Evolutionary conservation across 92 coral and sea anemone genomes (phyloP), one percentile per base, ranked within the genome.

Genomic region (Blastomussa wellsi): DNA sequence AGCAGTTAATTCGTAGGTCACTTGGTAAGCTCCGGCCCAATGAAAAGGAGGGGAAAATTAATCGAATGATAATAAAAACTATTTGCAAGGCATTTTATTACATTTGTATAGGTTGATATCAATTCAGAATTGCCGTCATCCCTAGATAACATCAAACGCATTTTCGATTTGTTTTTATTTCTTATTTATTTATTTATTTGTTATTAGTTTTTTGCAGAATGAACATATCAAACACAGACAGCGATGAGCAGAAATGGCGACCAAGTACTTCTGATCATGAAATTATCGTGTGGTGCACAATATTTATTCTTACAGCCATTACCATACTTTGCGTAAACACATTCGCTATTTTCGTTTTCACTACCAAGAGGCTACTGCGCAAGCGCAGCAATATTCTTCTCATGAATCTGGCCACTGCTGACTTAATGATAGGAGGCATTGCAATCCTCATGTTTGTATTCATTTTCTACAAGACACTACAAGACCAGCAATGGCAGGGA

Each of bases 361-460:
- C 85, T 9, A 90, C 82, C 39, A 94, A 85, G 76, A 87, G 89
- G 52, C 75, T 89, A 19, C 62, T 93, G 81, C 91, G 97, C 78
- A 93, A 86, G 74, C 89, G 93, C 41, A 91, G 90, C 62, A 91
- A 94, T 35, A 88, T 88, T 17, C 90, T 94, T 59, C 93, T 94
- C 51, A 81, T 94, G 17, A 94, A 92, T 77, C 92, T 94, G 14
- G 97, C 97, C 20, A 74, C 79, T 13, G 97, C 97, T 20, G 97
- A 94, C 70, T 85, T 94, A 14, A 65, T 91, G 24, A 88, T 94
- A 39, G 97, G 97, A 12, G 78, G 91, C 12, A 88, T 91, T 29
- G 97, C 97, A n/a, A 86, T 94, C 15, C 97, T 95, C 0, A 80
- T 94, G 90, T 91, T 86, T 52, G 86, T 93, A 10, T 85, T 84